Conservation (phyloP, 2,888 invertebrate genomes). For the Dugesia japonica region DNA sequence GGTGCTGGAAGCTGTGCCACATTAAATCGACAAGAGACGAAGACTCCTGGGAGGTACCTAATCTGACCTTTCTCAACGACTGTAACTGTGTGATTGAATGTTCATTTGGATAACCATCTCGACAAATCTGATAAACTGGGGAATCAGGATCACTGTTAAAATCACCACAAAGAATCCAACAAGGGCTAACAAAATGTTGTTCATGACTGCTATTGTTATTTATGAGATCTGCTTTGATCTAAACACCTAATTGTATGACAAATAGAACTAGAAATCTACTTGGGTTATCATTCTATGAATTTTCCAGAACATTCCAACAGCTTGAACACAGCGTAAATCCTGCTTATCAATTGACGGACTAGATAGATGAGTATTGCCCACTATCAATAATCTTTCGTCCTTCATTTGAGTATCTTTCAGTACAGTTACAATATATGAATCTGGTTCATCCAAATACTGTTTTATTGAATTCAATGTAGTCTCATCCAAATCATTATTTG, state of each 20-base stretch:
- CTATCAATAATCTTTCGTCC: neutral
- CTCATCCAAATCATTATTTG: neutral
- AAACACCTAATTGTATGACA: too few species aligned
- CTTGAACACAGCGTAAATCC: neutral
- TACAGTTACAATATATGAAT: neutral
- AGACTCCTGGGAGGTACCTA: neutral
- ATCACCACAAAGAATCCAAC: neutral
- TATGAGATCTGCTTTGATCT: too few species aligned
- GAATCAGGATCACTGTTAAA: neutral
- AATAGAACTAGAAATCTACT: too few species aligned
- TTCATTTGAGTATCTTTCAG: neutral
- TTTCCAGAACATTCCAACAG: neutral
- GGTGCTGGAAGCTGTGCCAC: slow-evolving; percentile 13
- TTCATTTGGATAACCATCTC: neutral
- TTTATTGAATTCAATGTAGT: neutral
- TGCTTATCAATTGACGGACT: neutral
- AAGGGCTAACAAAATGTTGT: neutral
- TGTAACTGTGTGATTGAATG: neutral
- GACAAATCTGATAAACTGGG: neutral
- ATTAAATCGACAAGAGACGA: neutral
- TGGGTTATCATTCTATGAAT: neutral
- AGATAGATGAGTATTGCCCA: neutral
- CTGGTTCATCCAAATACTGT: neutral
- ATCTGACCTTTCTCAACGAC: neutral
- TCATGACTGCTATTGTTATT: too few species aligned